Evolutionary conservation across 2,113 vertebrate species (phyloP).

Genomic region (Xiphophorus maculatus): DNA sequence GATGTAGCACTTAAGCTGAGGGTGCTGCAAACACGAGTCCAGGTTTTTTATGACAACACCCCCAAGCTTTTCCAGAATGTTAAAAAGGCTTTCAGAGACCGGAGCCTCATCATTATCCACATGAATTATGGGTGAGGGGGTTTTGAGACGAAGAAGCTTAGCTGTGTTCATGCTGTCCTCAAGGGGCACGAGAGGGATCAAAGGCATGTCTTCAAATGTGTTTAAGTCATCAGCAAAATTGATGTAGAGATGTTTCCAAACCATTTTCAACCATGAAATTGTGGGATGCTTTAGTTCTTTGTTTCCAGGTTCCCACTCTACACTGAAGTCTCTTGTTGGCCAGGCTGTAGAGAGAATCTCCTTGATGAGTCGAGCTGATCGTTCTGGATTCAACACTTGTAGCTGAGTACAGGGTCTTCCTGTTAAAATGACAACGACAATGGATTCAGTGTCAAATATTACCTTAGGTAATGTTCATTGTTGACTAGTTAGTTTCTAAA

Average conservation of each 20-base stretch:
- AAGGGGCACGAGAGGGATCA: slow-evolving; percentile 88
- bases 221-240: slow-evolving; percentile 93
- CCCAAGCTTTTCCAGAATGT: slow-evolving; percentile 89
- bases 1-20: slow-evolving; percentile 92
- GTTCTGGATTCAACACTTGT: slow-evolving; percentile 90
- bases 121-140: slow-evolving; percentile 89
- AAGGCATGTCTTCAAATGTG: slow-evolving; percentile 95
- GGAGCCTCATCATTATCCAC: slow-evolving; percentile 83
- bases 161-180: slow-evolving; percentile 79
- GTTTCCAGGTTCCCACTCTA: slow-evolving; percentile 89
- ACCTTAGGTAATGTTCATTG: neutral
- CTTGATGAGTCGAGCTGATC: slow-evolving; percentile 93
- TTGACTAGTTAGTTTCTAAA: slow-evolving; percentile 12
- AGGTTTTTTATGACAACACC: slow-evolving; percentile 90
- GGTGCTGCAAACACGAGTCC: slow-evolving; percentile 92
- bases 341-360: slow-evolving; percentile 88
- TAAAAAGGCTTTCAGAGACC: slow-evolving; percentile 86
- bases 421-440: slow-evolving; percentile 69
- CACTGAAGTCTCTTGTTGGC: slow-evolving; percentile 89
- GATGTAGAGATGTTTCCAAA: slow-evolving; percentile 97
- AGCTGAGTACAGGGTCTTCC: slow-evolving; percentile 95
- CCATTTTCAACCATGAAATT: slow-evolving; percentile 90
- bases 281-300: slow-evolving; percentile 88
- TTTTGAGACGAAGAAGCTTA: slow-evolving; percentile 89
- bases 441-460: slow-evolving; percentile 3